phyloP scores from a whole-genome alignment of 1,140 invertebrate genomes.

The Lordiphosa clarofinis region DNA sequence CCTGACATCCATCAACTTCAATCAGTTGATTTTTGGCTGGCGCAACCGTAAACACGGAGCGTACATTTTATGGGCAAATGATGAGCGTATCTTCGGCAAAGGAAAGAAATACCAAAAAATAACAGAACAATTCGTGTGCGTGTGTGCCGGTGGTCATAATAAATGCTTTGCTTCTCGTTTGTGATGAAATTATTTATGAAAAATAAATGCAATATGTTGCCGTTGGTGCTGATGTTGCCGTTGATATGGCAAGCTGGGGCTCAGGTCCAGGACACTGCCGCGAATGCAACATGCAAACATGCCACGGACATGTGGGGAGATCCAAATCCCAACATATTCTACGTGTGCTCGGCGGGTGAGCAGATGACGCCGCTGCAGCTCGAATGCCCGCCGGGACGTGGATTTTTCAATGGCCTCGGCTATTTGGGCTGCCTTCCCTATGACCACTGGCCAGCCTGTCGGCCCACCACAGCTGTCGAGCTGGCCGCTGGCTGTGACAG shows the following conservation, averaged over 20 bases:
- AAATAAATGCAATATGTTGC: conserved; percentile 47
- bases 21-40: conserved; percentile 10
- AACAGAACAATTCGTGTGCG: conserved; percentile 29
- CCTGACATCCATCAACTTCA: conserved; percentile 4
- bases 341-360: conserved; percentile 57
- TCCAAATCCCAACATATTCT: conserved; percentile 75
- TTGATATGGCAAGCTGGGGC: conserved; percentile 14
- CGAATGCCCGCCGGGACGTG: conserved; percentile 63
- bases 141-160: conserved; percentile 16
- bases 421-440: conserved; percentile 64
- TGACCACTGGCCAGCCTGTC: conserved; percentile 66
- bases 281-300: conserved; percentile 66
- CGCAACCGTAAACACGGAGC: conserved; percentile 14
- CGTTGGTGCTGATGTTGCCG: conserved; percentile 12
- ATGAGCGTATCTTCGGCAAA: conserved; percentile 28
- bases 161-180: conserved; percentile 22
- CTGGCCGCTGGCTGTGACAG: conserved; percentile 36
- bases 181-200: conserved; percentile 77
- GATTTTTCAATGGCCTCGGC: conserved; percentile 71
- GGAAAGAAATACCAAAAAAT: conserved; percentile 21
- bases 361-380: conserved; percentile 50
- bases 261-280: conserved; percentile 30
- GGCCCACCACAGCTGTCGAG: conserved; percentile 18
- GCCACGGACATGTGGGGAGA: conserved; percentile 74
- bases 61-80: conserved; percentile 45